Conservation (phyloP, 1,140 invertebrate genomes). For the Bombus picipes region DNA sequence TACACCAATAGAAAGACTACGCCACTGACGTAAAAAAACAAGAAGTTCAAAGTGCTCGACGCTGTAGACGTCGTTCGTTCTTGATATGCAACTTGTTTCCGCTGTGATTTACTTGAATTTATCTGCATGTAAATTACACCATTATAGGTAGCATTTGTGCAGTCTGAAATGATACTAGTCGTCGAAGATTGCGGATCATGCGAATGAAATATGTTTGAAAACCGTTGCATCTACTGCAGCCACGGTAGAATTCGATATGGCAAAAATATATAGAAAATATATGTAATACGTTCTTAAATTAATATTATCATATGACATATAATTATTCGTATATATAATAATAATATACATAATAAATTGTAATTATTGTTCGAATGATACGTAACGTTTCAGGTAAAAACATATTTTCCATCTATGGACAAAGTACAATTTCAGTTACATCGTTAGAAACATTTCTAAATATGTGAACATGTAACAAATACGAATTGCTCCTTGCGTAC, state of each 20-base stretch:
- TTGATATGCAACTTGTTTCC: not conserved
- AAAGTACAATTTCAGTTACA: too few species aligned
- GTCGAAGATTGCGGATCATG: not conserved
- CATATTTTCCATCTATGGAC: too few species aligned
- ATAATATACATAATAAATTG: too few species aligned
- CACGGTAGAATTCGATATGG: not conserved
- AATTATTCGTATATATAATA: too few species aligned
- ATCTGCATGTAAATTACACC: not conserved
- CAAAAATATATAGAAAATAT: too few species aligned
- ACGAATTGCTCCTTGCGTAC: too few species aligned
- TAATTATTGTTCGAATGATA: too few species aligned
- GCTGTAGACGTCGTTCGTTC: not conserved
- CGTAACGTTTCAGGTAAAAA: too few species aligned
- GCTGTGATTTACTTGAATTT: not conserved
- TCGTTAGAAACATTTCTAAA: too few species aligned
- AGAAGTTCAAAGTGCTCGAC: constrained; percentile 3
- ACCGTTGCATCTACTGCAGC: not conserved
- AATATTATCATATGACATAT: too few species aligned
- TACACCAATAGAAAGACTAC: not conserved
- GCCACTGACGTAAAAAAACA: not conserved
- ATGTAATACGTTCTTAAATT: too few species aligned
- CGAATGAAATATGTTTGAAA: not conserved
- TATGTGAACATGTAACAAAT: too few species aligned
- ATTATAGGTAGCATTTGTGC: not conserved
- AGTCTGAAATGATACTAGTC: not conserved